These are phyloP conservation scores for Neodiprion virginianus DNA, from an alignment of 1,140 invertebrate genomes.

Conservation along the genomic window DNA sequence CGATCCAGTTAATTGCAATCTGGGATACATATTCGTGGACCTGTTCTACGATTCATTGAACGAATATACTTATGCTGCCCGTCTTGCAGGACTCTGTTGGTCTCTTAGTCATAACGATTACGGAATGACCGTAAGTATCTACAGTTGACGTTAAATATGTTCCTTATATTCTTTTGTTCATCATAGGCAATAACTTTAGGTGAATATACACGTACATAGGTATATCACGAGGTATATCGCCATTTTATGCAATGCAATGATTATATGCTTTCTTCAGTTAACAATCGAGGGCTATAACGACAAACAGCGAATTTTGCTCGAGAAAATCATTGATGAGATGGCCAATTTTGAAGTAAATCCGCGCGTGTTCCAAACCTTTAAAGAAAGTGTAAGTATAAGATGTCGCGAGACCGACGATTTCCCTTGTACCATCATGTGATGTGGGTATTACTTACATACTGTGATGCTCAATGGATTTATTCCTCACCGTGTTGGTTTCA, in stretches of 20 bases:
- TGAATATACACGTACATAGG: no score
- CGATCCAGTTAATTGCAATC: slow-evolving; percentile 84
- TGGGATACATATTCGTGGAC: slow-evolving; percentile 84
- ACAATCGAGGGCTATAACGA: slow-evolving; percentile 89
- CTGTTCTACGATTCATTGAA: slow-evolving; percentile 88
- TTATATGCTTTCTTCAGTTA: slow-evolving; percentile 65
- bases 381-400: slow-evolving; percentile 75
- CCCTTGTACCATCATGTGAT: slow-evolving; percentile 18
- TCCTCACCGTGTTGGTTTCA: slow-evolving; percentile 47
- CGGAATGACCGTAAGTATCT: slow-evolving; percentile 78
- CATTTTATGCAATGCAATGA: slow-evolving; percentile 7
- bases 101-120: slow-evolving; percentile 79
- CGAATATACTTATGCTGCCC: slow-evolving; percentile 92
- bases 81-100: slow-evolving; percentile 87
- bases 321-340: slow-evolving; percentile 88
- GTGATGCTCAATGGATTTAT: no score
- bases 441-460: no score
- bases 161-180: neutral
- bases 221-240: neutral
- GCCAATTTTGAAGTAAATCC: slow-evolving; percentile 83
- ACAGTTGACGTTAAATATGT: neutral
- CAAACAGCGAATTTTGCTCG: slow-evolving; percentile 85
- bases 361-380: slow-evolving; percentile 88
- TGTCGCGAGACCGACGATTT: neutral
- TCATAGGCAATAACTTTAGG: neutral